A percentile compares a stretch with the other conserved stretches of the same genome.
These are phyloP conservation scores for Parapsyche elsis DNA, from an alignment of 1,140 invertebrate genomes.

Conservation along the genomic window DNA sequence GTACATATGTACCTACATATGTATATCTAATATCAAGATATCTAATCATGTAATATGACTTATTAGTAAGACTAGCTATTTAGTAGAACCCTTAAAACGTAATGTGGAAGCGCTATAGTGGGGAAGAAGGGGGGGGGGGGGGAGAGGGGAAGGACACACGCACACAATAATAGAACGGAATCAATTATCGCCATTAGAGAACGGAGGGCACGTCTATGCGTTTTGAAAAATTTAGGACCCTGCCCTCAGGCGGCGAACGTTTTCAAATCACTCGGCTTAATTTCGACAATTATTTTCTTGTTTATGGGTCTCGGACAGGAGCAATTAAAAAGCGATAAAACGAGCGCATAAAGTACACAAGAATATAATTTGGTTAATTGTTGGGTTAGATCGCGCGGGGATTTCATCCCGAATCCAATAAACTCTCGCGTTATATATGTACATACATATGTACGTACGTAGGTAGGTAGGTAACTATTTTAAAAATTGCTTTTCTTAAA, in stretches of 20 bases:
- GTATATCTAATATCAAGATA: not conserved
- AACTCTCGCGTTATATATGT: not conserved
- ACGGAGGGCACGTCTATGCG: slow-evolving; percentile 11
- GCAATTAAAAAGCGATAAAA: slow-evolving; percentile 56
- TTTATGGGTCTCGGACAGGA: slow-evolving; percentile 49
- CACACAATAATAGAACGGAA: slow-evolving; percentile 18
- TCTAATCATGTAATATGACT: too few relatives aligned
- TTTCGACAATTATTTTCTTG: slow-evolving; percentile 51
- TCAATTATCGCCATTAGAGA: slow-evolving; percentile 37
- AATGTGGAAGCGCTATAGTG: slow-evolving; percentile 15
- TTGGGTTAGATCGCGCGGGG: slow-evolving; percentile 33
- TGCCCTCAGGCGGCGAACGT: not conserved
- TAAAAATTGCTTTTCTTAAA: too few relatives aligned
- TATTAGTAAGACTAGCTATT: too few relatives aligned
- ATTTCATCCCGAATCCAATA: slow-evolving; percentile 40
- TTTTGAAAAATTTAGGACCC: slow-evolving; percentile 13
- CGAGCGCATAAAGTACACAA: slow-evolving; percentile 51
- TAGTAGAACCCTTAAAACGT: slow-evolving; percentile 25
- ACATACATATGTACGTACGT: not conserved
- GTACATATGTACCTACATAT: not conserved
- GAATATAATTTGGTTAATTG: slow-evolving; percentile 53
- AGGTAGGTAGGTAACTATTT: too few relatives aligned
- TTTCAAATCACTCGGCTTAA: slow-evolving; percentile 35
- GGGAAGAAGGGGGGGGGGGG: too few relatives aligned
- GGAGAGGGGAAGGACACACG: not conserved